Evolutionary conservation across 1,140 invertebrate genomes (phyloP), one percentile per base, ranked within the genome.

Genomic region (Dendroctonus valens): DNA sequence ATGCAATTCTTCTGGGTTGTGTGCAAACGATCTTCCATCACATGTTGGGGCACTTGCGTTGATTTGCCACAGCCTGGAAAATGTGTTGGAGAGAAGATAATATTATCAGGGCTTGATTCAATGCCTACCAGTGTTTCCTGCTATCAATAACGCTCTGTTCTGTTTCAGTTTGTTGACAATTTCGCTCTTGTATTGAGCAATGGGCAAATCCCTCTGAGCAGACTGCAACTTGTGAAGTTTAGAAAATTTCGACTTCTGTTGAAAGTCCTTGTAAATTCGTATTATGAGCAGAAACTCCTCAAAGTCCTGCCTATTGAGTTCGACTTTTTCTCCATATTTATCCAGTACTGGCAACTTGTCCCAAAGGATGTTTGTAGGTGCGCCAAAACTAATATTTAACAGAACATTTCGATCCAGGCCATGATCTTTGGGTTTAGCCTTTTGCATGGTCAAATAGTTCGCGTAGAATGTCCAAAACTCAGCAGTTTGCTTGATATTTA

Each of bases 1-100:
- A 98, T 46, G 96, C 96, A 76, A 99, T 93, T 74, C 97, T 83
- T 68, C 97, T 82, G 0, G 97, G 97, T 79, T 99, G 96, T 0
- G 97, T 98, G 74, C 96, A 98, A 52, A 92, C 95, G 88, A 98
- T 95, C 75, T 89, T 89, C 83, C 72, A 90, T 83, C 9, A 96
- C 81, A 79, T 91, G 96, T 75, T 95, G 93, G 3, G 94, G 93
- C 26, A 96, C 88, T 85, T 99, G 97, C 5, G 97, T 99, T 15
- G 94, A 97, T 83, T 99, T 99, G 41, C 97, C 97, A 83, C 96
- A 99, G 7, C 93, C 65, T 67, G 38, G 12, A n/a, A 55, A 51
- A 6, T 49, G 9, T 55, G 26, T 53, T 53, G 38, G 6, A 52
- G 14, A 41, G 3, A 41, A 40, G 12, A 2, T 55, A 11, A 39